Conservation (phyloP, 2,113 vertebrate species). For the Hippocampus zosterae region DNA sequence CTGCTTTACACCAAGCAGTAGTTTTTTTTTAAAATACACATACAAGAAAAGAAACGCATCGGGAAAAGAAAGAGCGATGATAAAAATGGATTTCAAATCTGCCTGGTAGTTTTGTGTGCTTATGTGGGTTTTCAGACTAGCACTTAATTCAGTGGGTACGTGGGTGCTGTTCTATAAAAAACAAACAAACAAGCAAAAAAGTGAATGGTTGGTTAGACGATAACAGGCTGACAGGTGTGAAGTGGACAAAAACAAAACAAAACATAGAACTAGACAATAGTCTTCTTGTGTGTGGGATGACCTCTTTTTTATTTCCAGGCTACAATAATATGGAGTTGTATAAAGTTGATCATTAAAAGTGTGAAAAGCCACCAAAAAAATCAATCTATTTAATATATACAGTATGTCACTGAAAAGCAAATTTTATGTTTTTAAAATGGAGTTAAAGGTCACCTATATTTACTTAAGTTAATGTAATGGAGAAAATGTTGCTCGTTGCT, state of each 20-base stretch:
- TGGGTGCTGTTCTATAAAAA: slow-evolving; percentile 14
- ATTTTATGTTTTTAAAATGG: too few relatives aligned
- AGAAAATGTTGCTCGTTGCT: too few relatives aligned
- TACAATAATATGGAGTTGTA: not conserved
- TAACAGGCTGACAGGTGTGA: slow-evolving; percentile 48
- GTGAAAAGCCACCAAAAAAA: not conserved
- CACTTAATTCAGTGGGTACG: slow-evolving; percentile 24
- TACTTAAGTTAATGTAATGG: too few relatives aligned
- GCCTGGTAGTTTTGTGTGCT: slow-evolving; percentile 16
- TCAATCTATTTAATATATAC: too few relatives aligned
- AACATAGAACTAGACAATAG: slow-evolving; percentile 37
- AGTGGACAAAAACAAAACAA: slow-evolving; percentile 33
- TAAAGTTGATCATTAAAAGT: not conserved
- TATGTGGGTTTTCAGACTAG: slow-evolving; percentile 25
- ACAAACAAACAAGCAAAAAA: not conserved
- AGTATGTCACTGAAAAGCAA: too few relatives aligned
- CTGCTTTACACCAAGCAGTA: slow-evolving; percentile 11
- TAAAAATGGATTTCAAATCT: not conserved
- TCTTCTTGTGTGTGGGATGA: slow-evolving; percentile 36
- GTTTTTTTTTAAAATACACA: not conserved
- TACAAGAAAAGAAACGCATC: not conserved
- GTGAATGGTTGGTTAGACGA: slow-evolving; percentile 10
- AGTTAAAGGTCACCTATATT: too few relatives aligned
- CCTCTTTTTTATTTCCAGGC: slow-evolving; percentile 19
- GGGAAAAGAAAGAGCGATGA: not conserved